Percentiles rank a stretch among this genome's conserved stretches.
These are phyloP conservation scores for Rhinichthys osculus DNA, from an alignment of 2,797 vertebrate genomes.

Conservation along the genomic window DNA sequence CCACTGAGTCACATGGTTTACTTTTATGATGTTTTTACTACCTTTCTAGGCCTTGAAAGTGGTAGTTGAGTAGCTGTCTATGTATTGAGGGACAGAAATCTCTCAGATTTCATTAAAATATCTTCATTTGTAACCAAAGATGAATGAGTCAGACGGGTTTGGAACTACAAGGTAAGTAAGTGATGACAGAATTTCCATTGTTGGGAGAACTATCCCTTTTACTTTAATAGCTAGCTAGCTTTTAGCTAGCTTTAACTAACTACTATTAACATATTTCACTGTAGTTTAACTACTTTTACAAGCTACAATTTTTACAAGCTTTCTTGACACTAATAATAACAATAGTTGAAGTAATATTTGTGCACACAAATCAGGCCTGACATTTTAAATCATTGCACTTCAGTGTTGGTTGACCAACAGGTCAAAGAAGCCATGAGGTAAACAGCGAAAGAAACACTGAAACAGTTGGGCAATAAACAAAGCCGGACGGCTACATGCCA, in stretches of 20 bases:
- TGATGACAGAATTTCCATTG: too few relatives aligned
- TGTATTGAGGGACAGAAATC: background rate
- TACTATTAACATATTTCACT: background rate
- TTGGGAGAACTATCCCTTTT: too few relatives aligned
- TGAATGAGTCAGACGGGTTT: background rate
- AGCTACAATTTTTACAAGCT: background rate
- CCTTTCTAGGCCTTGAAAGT: background rate
- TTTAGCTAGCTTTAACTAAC: background rate
- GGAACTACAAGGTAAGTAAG: background rate
- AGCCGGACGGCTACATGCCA: background rate
- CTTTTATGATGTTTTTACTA: background rate
- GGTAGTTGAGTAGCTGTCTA: background rate
- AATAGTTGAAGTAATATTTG: background rate
- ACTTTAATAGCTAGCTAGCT: background rate
- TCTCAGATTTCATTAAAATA: background rate
- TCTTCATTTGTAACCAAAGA: background rate
- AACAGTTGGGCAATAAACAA: constrained; percentile 15
- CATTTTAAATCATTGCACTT: background rate
- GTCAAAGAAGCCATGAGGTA: constrained; percentile 15
- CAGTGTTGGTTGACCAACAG: constrained; percentile 19
- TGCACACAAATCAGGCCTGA: background rate
- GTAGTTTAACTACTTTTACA: background rate
- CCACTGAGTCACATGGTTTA: background rate
- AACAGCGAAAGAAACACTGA: background rate
- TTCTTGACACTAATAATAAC: background rate